Percentiles rank a stretch among this genome's conserved stretches.
Evolutionary conservation across 2,797 vertebrate genomes (phyloP).

Genomic region (Arrhamphus sclerolepis): DNA sequence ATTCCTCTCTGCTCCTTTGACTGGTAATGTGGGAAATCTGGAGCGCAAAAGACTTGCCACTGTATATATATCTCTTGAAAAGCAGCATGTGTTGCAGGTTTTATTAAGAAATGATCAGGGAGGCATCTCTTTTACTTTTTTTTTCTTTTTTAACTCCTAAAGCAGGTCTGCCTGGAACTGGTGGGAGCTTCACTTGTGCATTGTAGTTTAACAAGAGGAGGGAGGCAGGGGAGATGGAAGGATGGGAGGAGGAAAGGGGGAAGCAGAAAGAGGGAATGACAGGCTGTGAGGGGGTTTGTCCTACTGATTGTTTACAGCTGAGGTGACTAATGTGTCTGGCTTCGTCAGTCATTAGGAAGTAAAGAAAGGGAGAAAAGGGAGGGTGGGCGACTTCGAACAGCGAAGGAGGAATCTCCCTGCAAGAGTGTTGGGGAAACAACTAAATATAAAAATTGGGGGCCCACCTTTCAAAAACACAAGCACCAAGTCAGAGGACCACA

Average conservation of each 20-base stretch:
- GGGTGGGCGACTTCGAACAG: constrained; percentile 61
- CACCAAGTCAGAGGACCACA: constrained; percentile 72
- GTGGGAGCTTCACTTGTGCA: constrained; percentile 41
- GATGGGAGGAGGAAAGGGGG: constrained; percentile 27
- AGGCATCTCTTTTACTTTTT: constrained; percentile 12
- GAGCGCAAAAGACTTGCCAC: constrained; percentile 32
- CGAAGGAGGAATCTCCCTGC: constrained; percentile 49
- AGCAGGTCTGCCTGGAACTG: constrained; percentile 21
- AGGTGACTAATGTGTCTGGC: constrained; percentile 47
- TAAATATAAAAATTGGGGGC: constrained; percentile 49
- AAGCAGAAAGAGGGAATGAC: constrained; percentile 28
- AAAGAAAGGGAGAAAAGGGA: constrained; percentile 46
- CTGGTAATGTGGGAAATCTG: constrained; percentile 41
- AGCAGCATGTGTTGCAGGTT: constrained; percentile 71
- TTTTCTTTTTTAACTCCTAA: constrained; percentile 23
- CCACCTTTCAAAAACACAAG: constrained; percentile 64
- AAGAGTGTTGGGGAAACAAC: constrained; percentile 42
- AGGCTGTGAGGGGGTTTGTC: constrained; percentile 36
- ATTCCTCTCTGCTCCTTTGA: constrained; percentile 27
- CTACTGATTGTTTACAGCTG: constrained; percentile 63
- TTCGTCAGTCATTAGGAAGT: constrained; percentile 46
- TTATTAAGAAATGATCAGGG: constrained; percentile 34
- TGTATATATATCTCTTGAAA: constrained; percentile 53
- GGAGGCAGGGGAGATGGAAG: constrained; percentile 36
- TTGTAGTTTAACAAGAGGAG: constrained; percentile 42